phyloP scores from a whole-genome alignment of 2,797 vertebrate genomes.

The Sebastes wilsoni region DNA sequence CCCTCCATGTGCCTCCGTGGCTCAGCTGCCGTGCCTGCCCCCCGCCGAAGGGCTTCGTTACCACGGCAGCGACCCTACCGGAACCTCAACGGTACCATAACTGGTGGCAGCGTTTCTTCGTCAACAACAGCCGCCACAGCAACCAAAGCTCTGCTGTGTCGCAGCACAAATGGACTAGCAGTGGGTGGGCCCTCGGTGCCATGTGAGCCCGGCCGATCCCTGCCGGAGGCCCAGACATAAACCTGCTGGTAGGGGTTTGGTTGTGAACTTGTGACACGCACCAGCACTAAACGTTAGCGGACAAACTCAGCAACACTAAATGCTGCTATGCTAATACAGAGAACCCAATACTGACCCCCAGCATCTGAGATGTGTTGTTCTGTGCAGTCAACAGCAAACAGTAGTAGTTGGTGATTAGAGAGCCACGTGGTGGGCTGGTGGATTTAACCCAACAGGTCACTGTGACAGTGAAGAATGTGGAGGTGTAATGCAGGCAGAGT shows the following conservation, averaged over 20 bases:
- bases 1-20: conserved; percentile 88
- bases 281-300: background rate
- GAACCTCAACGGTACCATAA: conserved; percentile 87
- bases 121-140: conserved; percentile 39
- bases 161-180: conserved; percentile 65
- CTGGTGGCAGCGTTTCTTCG: conserved; percentile 45
- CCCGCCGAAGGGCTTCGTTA: conserved; percentile 54
- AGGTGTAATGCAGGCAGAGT: background rate
- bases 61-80: conserved; percentile 78
- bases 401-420: background rate
- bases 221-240: conserved; percentile 89
- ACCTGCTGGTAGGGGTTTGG: background rate
- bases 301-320: background rate
- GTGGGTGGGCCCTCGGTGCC: conserved; percentile 35
- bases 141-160: conserved; percentile 83
- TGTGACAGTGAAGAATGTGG: background rate
- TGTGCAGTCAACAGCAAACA: background rate
- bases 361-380: background rate
- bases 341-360: background rate
- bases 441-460: background rate
- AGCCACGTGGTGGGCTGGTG: conserved; percentile 1
- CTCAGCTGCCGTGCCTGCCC: conserved; percentile 60
- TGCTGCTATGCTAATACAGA: background rate
- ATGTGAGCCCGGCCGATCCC: conserved; percentile 84
- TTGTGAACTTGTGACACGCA: background rate